Percentiles rank a stretch among this genome's conserved stretches.
Conservation (phyloP, 2,797 vertebrate species). For the Clarias laeviceps region DNA sequence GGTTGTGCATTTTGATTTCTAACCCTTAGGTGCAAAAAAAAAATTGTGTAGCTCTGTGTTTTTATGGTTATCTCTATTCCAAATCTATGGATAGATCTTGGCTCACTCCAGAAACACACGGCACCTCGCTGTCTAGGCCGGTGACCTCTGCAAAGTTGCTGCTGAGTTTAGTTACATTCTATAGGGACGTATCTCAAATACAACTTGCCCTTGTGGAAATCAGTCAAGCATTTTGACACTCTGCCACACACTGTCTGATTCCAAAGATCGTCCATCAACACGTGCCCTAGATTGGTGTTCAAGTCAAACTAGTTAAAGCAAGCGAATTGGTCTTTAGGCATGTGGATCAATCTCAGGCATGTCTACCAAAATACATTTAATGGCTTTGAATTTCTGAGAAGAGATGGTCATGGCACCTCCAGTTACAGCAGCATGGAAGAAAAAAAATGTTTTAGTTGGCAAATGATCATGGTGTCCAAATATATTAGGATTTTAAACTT, state of each 20-base stretch:
- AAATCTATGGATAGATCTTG: neutral
- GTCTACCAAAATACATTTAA: neutral
- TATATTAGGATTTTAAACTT: neutral
- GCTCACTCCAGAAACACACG: neutral
- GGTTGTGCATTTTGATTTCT: neutral
- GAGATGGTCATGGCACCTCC: neutral
- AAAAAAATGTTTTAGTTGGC: neutral
- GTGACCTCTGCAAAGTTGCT: neutral
- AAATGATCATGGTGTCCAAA: neutral
- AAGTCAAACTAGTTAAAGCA: neutral
- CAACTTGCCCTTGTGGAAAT: neutral
- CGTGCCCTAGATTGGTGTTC: neutral
- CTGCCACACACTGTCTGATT: neutral
- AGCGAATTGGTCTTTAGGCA: neutral
- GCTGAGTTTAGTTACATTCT: neutral
- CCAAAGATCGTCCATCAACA: neutral
- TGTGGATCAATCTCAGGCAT: too few species aligned
- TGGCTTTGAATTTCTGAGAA: neutral
- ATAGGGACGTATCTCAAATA: neutral
- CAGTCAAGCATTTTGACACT: neutral
- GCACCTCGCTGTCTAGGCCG: neutral
- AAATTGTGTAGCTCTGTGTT: neutral
- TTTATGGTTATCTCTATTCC: neutral
- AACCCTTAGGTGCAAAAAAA: neutral
- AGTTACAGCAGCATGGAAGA: neutral